Evolutionary conservation across 1,140 invertebrate genomes (phyloP).

Genomic region (Plodia interpunctella): DNA sequence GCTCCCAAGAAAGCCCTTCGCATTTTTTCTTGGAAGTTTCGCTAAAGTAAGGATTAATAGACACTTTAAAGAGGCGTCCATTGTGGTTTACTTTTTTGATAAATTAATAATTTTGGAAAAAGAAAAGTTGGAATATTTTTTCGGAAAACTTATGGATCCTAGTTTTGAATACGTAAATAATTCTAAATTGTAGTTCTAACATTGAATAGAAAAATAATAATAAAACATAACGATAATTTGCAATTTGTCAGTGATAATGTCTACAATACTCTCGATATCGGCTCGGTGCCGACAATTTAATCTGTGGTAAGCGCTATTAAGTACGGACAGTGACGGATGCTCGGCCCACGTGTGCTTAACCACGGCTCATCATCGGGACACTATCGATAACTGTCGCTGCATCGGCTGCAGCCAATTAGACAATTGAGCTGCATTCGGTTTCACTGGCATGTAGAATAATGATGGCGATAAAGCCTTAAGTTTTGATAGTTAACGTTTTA

Average conservation of each 20-base stretch:
- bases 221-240: no score
- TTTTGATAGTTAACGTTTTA: neutral
- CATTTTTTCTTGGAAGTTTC: no score
- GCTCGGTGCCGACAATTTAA: neutral
- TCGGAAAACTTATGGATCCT: no score
- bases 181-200: no score
- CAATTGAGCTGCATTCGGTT: neutral
- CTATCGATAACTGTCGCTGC: constrained; percentile 1
- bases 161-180: no score
- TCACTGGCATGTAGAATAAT: neutral
- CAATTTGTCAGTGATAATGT: neutral
- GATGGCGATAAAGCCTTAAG: neutral
- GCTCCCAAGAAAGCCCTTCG: no score
- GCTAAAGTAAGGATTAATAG: no score
- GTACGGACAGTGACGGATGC: constrained; percentile 1
- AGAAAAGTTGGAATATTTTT: no score
- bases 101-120: no score
- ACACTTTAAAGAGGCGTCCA: no score
- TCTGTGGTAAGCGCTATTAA: constrained; percentile 2
- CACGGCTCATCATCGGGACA: neutral
- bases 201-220: no score
- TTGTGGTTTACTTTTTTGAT: no score
- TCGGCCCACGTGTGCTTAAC: constrained; percentile 1
- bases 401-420: neutral
- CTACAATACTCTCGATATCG: neutral